These are phyloP conservation scores for Rhombomys opimus DNA, from an alignment of 2,113 vertebrate species.

Conservation along the genomic window DNA sequence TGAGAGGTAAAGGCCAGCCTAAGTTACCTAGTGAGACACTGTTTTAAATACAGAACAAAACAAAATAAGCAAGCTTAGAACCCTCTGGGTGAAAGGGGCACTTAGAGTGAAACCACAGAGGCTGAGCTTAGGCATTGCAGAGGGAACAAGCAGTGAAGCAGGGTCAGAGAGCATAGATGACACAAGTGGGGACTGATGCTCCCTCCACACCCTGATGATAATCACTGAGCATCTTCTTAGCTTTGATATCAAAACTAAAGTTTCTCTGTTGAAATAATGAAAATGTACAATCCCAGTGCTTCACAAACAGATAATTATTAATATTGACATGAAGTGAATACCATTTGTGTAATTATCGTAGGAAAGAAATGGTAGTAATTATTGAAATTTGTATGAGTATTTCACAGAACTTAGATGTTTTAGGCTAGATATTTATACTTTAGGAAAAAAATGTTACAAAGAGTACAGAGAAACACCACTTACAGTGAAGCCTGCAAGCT, in stretches of 20 bases:
- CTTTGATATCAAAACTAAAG: constrained; percentile 51
- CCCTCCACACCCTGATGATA: neutral
- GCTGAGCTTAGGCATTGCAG: constrained; percentile 9
- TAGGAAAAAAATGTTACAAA: neutral
- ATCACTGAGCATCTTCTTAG: neutral
- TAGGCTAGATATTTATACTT: neutral
- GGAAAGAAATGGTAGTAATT: neutral
- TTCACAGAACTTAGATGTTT: neutral
- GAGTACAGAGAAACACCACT: neutral
- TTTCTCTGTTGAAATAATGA: constrained; percentile 37
- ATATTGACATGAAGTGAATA: constrained; percentile 17
- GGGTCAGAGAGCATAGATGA: neutral
- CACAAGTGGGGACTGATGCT: neutral
- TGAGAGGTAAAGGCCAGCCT: neutral
- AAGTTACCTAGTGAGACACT: neutral
- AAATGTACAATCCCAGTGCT: neutral
- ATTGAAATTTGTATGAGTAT: neutral
- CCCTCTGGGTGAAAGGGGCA: neutral
- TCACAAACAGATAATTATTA: constrained; percentile 59
- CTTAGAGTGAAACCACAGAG: neutral
- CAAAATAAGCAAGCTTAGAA: neutral
- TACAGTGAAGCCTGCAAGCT: neutral
- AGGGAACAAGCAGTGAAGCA: neutral
- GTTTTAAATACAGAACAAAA: neutral
- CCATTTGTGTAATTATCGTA: constrained; percentile 2